phyloP scores from a whole-genome alignment of 2,888 invertebrate genomes.

The Lasioglossum oenotherae region DNA sequence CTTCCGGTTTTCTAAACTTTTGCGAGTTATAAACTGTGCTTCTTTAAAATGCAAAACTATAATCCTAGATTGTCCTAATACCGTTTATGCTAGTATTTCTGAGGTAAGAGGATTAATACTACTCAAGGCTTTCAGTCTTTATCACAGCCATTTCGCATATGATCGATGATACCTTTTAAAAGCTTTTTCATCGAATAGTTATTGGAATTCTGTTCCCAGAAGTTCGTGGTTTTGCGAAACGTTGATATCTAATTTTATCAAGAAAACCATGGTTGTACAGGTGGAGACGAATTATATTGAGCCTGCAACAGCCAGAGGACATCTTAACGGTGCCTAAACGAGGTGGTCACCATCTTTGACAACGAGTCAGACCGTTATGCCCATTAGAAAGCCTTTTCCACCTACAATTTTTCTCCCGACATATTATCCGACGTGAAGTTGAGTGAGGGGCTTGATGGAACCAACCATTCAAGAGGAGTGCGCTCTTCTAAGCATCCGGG shows the following conservation, averaged over 20 bases:
- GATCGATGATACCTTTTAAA: neutral
- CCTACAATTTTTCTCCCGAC: neutral
- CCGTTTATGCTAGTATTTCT: neutral
- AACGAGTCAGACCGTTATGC: slow-evolving; percentile 6
- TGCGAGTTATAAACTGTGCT: neutral
- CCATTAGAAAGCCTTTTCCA: slow-evolving; percentile 24
- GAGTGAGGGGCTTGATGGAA: neutral
- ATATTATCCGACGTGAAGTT: neutral
- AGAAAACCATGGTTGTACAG: neutral
- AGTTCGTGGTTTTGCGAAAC: neutral
- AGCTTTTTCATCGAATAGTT: neutral
- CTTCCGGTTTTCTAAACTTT: neutral
- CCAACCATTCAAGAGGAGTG: neutral
- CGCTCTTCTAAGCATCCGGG: neutral
- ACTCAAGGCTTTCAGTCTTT: neutral
- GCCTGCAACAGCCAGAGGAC: neutral
- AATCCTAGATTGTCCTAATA: neutral
- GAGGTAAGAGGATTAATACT: neutral
- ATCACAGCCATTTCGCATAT: neutral
- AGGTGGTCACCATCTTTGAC: slow-evolving; percentile 17
- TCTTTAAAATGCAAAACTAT: neutral
- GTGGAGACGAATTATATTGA: neutral
- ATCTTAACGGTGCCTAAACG: slow-evolving; percentile 16
- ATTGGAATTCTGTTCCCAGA: neutral
- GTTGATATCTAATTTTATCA: neutral